Evolutionary conservation across 2,797 vertebrate species (phyloP).

Genomic region (Crocodylus rhombifer): DNA sequence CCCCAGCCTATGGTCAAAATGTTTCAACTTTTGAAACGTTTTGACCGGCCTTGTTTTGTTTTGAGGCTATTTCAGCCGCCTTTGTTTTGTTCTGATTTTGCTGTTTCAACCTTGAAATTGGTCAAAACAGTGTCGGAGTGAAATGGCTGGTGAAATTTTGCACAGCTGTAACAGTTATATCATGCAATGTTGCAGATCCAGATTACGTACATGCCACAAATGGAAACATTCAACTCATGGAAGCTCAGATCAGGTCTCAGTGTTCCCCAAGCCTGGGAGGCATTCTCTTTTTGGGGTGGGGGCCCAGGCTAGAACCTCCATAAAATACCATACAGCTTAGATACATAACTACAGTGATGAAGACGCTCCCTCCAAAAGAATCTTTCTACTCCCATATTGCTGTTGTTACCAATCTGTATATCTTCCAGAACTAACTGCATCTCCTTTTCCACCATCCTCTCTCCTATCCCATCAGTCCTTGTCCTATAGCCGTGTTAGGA

Average conservation of each 20-base stretch:
- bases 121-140: too few relatives aligned
- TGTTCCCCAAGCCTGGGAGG: background rate
- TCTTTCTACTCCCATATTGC: background rate
- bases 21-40: too few relatives aligned
- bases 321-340: background rate
- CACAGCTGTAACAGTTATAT: background rate
- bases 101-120: too few relatives aligned
- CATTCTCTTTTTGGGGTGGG: background rate
- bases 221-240: background rate
- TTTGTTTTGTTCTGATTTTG: too few relatives aligned
- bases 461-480: background rate
- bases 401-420: background rate
- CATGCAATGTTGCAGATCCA: slow-evolving; percentile 43
- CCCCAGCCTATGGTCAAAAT: too few relatives aligned
- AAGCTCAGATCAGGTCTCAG: too few relatives aligned
- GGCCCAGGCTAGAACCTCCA: background rate
- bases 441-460: background rate
- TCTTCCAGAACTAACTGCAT: background rate
- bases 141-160: too few relatives aligned
- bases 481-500: background rate
- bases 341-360: background rate
- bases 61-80: too few relatives aligned
- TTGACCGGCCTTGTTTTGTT: too few relatives aligned
- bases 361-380: background rate
- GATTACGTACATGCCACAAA: slow-evolving; percentile 6